phyloP scores from a whole-genome alignment of 1,140 invertebrate genomes.

The Cherax quadricarinatus region DNA sequence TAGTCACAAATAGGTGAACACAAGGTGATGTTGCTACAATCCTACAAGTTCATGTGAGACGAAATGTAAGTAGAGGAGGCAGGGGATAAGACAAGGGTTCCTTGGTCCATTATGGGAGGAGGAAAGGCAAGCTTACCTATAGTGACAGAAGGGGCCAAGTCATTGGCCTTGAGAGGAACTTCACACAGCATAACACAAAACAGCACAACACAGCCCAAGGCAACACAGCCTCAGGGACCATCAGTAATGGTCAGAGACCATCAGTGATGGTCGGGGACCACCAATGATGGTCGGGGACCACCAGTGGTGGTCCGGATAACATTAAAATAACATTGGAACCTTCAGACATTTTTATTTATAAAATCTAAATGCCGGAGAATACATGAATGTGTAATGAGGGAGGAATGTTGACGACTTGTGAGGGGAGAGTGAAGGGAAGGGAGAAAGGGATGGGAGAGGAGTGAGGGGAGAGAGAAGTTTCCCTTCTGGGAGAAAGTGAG shows the following conservation, averaged over 20 bases:
- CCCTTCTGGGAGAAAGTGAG: too few species aligned
- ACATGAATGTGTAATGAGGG: slow-evolving; percentile 42
- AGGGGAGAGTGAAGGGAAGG: neutral
- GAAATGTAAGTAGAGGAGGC: too few species aligned
- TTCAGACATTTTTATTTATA: slow-evolving; percentile 51
- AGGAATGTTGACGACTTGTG: neutral
- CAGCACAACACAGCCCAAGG: neutral
- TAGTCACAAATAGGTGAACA: too few species aligned
- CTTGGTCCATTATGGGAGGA: too few species aligned
- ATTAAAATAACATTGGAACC: slow-evolving; percentile 50
- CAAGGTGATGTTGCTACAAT: too few species aligned
- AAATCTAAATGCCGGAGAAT: slow-evolving; percentile 44
- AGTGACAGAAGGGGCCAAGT: too few species aligned
- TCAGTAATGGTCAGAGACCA: neutral
- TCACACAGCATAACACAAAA: too few species aligned
- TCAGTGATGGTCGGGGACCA: neutral
- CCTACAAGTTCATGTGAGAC: too few species aligned
- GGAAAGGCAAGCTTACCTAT: too few species aligned
- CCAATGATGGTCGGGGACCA: neutral
- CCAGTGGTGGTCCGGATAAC: slow-evolving; percentile 1
- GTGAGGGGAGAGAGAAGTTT: neutral
- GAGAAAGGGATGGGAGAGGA: neutral
- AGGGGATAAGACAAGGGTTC: too few species aligned
- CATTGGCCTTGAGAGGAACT: too few species aligned
- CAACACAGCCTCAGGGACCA: neutral